Base-by-base conservation (phyloP, 2,113 vertebrate genomes). In the Anguilla japonica region DNA sequence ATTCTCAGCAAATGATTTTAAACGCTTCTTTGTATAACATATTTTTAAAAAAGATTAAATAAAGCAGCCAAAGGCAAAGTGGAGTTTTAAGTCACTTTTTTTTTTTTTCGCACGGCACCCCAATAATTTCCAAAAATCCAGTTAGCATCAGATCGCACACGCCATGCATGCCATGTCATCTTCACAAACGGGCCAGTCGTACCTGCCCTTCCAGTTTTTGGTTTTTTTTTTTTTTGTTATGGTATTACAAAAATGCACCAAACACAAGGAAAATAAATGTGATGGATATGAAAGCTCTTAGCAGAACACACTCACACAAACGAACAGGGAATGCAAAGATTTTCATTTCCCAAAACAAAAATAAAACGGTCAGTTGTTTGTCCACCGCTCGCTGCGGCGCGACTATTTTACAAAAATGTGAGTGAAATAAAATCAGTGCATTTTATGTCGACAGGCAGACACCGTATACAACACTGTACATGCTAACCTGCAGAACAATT, bases 321-420 rank as follows among this genome's bases (percentile, higher is more conserved):
- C 89, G 87, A 89, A 53, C 46, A 86, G 86, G 82, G 91, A 92
- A 93, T 91, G 92, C 93, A 93, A 92, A 93, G 92, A 93, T 90
- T 91, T n/a, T 92, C 67, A 39, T 83, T 78, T 84, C 75, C 79
- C 56, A 46, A 83, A 75, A n/a, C 60, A 83, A 75, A 63, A 40
- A 80, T 81, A 46, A 84, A 71, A 57, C 81, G 53, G 56, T 41
- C 7, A 22, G 3, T 84, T 71, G n/a, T 22, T 46, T 84, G 82
- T 87, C 81, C 18, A 80, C 83, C 0, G 84, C 63, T 87, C 83
- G 75, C 57, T 89, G 83, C 81, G 86, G 83, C 80, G 88, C 83
- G 87, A 83, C 90, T 87, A 26, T 87, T 57, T 81, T n/a, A 87
- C 87, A 88, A 81, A 83, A 57, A 84, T 71, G 46, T 84, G 81